A percentile compares a stretch with the other conserved stretches of the same genome.
phyloP scores from a whole-genome alignment of 2,888 invertebrate species.

The Sericinus montela region DNA sequence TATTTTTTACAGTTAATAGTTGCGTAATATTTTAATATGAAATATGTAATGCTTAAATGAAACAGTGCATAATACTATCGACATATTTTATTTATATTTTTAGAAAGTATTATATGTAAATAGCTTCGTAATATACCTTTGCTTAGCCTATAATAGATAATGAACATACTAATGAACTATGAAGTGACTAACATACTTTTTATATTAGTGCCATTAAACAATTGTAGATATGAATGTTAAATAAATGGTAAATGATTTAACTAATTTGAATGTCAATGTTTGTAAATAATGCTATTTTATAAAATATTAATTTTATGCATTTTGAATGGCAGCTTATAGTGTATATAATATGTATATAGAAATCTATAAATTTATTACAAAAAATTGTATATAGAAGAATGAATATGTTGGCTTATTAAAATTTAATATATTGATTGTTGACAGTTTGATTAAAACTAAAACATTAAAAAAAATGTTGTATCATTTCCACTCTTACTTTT shows the following conservation, averaged over 20 bases:
- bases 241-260: background rate
- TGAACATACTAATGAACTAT: background rate
- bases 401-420: background rate
- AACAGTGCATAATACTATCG: no score
- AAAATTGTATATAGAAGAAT: background rate
- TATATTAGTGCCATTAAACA: constrained; percentile 16
- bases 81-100: no score
- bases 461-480: background rate
- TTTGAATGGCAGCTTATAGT: constrained; percentile 13
- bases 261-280: constrained; percentile 4
- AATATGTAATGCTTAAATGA: no score
- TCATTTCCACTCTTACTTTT: background rate
- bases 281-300: constrained; percentile 2
- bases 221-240: constrained; percentile 14
- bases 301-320: background rate
- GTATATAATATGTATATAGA: background rate
- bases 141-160: no score
- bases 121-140: no score
- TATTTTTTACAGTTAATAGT: no score
- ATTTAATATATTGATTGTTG: background rate
- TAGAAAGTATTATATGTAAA: no score
- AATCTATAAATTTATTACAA: background rate
- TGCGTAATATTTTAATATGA: no score
- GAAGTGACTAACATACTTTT: constrained; percentile 4
- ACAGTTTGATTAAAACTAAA: constrained; percentile 3